Percentiles rank a stretch among this genome's conserved stretches.
Evolutionary conservation across 2,113 vertebrate species (phyloP).

Genomic region (Electrona antarctica): DNA sequence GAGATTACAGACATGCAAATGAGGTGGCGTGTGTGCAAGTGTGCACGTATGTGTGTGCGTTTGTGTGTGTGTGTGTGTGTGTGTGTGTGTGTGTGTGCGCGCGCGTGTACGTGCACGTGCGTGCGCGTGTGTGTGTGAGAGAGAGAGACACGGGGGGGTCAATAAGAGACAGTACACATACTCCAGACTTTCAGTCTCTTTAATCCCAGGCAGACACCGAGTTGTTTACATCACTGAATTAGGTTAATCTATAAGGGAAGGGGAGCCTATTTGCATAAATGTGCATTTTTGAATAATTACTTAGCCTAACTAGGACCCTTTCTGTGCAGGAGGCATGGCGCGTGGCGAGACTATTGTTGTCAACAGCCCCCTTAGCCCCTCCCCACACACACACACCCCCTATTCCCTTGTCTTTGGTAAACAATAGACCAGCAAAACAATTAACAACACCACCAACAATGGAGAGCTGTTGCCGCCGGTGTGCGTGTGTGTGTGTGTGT

Average conservation of each 20-base stretch:
- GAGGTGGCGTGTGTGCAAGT: slow-evolving; percentile 1
- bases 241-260: slow-evolving; percentile 78
- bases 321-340: slow-evolving; percentile 22
- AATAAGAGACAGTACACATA: slow-evolving; percentile 35
- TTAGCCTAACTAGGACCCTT: slow-evolving; percentile 50
- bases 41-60: too few relatives aligned
- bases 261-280: slow-evolving; percentile 76
- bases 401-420: slow-evolving; percentile 41
- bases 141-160: too few relatives aligned
- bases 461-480: slow-evolving; percentile 15
- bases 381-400: too few relatives aligned
- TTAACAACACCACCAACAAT: slow-evolving; percentile 46
- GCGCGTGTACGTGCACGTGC: too few relatives aligned
- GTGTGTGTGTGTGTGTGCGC: too few relatives aligned
- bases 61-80: too few relatives aligned
- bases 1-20: slow-evolving; percentile 72
- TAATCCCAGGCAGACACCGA: slow-evolving; percentile 69
- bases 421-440: slow-evolving; percentile 75
- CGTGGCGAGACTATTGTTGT: slow-evolving; percentile 72
- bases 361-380: too few relatives aligned
- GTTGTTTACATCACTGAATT: slow-evolving; percentile 78
- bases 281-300: slow-evolving; percentile 83
- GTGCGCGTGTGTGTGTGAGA: too few relatives aligned
- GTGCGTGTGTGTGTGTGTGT: too few relatives aligned
- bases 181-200: slow-evolving; percentile 58